A percentile compares a stretch with the other conserved stretches of the same genome.
Conservation (phyloP, 2,888 invertebrate genomes). For the Branchipolynoe longqiensis region DNA sequence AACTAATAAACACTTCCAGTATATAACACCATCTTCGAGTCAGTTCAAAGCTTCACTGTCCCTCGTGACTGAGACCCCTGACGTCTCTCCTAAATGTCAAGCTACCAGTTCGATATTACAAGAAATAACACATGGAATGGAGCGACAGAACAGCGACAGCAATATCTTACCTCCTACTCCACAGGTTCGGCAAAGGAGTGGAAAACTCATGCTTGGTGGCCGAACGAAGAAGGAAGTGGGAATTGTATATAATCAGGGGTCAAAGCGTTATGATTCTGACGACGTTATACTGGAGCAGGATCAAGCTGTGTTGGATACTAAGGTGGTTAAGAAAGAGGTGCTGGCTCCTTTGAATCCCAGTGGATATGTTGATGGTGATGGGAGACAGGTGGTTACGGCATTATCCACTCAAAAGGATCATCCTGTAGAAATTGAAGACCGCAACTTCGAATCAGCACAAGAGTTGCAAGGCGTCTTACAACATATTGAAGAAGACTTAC, state of each 20-base stretch:
- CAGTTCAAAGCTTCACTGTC: not conserved
- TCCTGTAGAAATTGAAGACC: conserved; percentile 40
- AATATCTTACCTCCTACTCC: conserved; percentile 9
- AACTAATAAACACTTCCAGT: not conserved
- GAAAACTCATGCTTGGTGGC: too few relatives aligned
- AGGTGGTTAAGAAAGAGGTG: not conserved
- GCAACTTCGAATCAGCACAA: not conserved
- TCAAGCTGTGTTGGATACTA: not conserved
- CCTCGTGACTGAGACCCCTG: not conserved
- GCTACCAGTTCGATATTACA: not conserved
- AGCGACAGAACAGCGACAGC: not conserved
- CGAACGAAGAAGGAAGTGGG: not conserved
- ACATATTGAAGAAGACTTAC: conserved; percentile 4
- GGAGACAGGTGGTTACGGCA: not conserved
- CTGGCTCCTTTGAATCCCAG: not conserved
- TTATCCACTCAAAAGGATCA: not conserved
- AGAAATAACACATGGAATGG: not conserved
- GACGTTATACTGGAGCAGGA: not conserved
- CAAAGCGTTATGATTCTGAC: not conserved
- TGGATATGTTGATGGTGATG: conserved; percentile 23
- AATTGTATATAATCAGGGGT: not conserved
- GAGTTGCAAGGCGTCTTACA: not conserved
- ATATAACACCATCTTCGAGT: not conserved
- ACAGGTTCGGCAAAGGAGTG: not conserved
- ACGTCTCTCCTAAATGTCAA: conserved; percentile 1